Base-by-base conservation (phyloP, 2,888 invertebrate species). In the Drosophila anomalipes region DNA sequence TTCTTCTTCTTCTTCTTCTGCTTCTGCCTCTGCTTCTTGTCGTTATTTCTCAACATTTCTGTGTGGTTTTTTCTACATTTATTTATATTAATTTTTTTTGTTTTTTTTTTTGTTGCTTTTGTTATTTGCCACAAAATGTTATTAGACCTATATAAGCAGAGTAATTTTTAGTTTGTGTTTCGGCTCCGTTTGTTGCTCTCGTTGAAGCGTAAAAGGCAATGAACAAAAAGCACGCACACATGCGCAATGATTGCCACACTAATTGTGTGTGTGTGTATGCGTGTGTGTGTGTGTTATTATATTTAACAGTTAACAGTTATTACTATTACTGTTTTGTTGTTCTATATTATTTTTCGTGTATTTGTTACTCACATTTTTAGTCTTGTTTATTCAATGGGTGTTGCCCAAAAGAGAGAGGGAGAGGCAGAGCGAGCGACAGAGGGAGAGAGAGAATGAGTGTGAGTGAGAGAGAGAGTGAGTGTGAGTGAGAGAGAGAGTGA, bases 231-330 rank as follows among this genome's bases (percentile, higher is more conserved):
- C 69, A 69, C 90, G 90, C 86, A 86, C 90, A 86, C 86, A 86
- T 89, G 90, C 86, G 90, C 86, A 89, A 53, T 89, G 62, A 74
- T 70, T 76, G 80, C 64, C 28, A 53, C 69, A 74, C 70, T 49
- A 49, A 74, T 49, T 65, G 58, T 54, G n/a, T 64, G 41, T 79
- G 49, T 60, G 60, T 54, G 67, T 65, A 67, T 72, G 30, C 59
- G 78, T 74, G 74, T 83, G 67, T 65, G 69, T 72, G 30, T 61
- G 78, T 74, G 76, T 83, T 85, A 79, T 86, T 90, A 83, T 67
- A 76, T 81, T 88, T 86, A 86, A 86, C 86, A 75, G 90, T 90
- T 86, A 79, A 90, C 90, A 76, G 90, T 90, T 86, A 79, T 82
- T 75, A 28, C 53, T 47, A 35, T 35, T 33, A 69, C 57, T 41